Percentiles rank a stretch among this genome's conserved stretches.
These are phyloP conservation scores for Enoplosus armatus DNA, from an alignment of 2,797 vertebrate genomes.

Conservation along the genomic window DNA sequence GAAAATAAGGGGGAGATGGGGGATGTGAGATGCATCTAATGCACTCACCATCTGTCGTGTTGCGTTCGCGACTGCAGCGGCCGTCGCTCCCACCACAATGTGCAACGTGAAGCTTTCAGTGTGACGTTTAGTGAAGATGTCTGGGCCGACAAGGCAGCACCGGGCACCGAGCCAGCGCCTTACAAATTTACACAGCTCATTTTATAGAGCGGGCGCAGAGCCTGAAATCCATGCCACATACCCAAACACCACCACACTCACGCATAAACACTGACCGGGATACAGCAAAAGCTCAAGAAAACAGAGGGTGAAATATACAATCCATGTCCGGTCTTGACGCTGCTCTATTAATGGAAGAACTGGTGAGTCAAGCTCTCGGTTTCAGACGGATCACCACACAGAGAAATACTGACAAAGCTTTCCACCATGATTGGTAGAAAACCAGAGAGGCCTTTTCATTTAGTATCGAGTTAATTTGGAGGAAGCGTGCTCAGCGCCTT, in stretches of 20 bases:
- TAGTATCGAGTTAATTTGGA: conserved; percentile 44
- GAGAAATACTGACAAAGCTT: conserved; percentile 28
- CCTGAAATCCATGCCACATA: conserved; percentile 53
- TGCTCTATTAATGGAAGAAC: conserved; percentile 17
- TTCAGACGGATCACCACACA: conserved; percentile 18
- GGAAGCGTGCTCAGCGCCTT: conserved; percentile 61
- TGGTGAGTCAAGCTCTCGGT: conserved; percentile 6
- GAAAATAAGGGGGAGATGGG: conserved; percentile 2
- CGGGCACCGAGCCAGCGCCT: conserved; percentile 62
- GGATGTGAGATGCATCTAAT: conserved; percentile 56
- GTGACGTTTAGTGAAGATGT: conserved; percentile 66
- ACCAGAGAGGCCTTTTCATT: conserved; percentile 36
- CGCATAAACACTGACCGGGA: conserved; percentile 14
- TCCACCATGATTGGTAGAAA: conserved; percentile 25
- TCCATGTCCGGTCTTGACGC: neutral
- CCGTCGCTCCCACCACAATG: conserved; percentile 34
- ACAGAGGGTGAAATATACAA: neutral
- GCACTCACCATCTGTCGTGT: conserved; percentile 69
- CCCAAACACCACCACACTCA: conserved; percentile 13
- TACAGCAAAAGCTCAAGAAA: neutral
- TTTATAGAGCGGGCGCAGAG: conserved; percentile 53
- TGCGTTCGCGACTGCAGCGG: conserved; percentile 2
- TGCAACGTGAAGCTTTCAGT: conserved; percentile 57
- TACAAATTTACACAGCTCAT: conserved; percentile 62
- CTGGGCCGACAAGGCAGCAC: conserved; percentile 47